A percentile compares a stretch with the other conserved stretches of the same genome.
Conservation (phyloP, 1,140 invertebrate species). For the Battus philenor region DNA sequence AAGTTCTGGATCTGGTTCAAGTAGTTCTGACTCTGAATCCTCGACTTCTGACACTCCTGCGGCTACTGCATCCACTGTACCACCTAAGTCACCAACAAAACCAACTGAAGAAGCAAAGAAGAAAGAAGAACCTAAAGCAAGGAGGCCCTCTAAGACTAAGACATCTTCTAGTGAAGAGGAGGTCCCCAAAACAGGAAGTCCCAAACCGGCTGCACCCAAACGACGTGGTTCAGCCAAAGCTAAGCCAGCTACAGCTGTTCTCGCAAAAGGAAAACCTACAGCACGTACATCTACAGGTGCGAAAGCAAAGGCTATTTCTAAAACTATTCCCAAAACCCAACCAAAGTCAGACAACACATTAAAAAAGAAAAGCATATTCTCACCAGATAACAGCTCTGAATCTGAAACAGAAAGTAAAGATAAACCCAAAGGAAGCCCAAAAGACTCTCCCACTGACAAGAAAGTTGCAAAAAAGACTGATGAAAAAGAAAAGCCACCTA, state of each 20-base stretch:
- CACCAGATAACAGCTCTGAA: conserved; percentile 87
- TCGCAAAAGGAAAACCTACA: conserved; percentile 46
- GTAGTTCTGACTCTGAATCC: conserved; percentile 78
- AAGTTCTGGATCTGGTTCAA: conserved; percentile 83
- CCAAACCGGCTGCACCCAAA: conserved; percentile 49
- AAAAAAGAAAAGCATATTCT: conserved; percentile 89
- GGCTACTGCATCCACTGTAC: conserved; percentile 24
- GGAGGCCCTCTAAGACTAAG: conserved; percentile 48
- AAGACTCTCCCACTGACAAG: conserved; percentile 47
- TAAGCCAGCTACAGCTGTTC: conserved; percentile 49
- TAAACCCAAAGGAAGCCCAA: conserved; percentile 43
- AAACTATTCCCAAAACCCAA: conserved; percentile 53
- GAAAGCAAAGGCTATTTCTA: conserved; percentile 53
- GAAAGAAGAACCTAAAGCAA: conserved; percentile 70
- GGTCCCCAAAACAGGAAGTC: conserved; percentile 39
- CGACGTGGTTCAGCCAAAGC: conserved; percentile 61
- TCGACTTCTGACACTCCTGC: conserved; percentile 62
- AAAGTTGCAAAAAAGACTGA: conserved; percentile 41
- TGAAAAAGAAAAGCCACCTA: conserved; percentile 42
- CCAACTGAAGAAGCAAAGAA: conserved; percentile 70
- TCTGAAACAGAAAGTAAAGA: conserved; percentile 77
- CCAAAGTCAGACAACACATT: conserved; percentile 66
- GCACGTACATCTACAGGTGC: conserved; percentile 41
- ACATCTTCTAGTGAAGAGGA: conserved; percentile 72
- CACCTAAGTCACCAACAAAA: conserved; percentile 34